Percentiles rank a stretch among this genome's conserved stretches.
Evolutionary conservation across 2,113 vertebrate genomes (phyloP).

Genomic region (Thinocorus orbignyianus): DNA sequence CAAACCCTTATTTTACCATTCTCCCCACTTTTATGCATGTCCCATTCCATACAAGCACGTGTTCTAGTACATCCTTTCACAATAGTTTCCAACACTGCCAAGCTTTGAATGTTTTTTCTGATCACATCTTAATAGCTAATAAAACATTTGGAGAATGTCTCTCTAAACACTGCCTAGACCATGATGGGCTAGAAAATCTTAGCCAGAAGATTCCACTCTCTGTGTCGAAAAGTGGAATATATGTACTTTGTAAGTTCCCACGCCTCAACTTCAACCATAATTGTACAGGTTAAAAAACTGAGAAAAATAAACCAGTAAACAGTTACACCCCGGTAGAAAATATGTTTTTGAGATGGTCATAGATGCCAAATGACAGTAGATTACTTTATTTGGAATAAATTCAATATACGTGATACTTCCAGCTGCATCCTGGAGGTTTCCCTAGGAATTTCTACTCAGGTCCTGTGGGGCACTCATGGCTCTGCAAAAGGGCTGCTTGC

Average conservation of each 20-base stretch:
- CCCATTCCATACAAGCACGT: neutral
- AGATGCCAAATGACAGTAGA: neutral
- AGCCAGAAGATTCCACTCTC: neutral
- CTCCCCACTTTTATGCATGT: neutral
- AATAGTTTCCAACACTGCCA: neutral
- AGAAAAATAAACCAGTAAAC: neutral
- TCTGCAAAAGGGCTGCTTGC: neutral
- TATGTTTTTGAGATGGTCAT: neutral
- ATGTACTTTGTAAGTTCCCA: neutral
- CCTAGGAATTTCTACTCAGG: neutral
- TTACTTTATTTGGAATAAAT: neutral
- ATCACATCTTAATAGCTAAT: neutral
- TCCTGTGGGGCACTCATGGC: neutral
- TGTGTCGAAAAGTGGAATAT: neutral
- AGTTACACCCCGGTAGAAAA: neutral
- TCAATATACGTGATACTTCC: neutral
- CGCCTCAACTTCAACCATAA: neutral
- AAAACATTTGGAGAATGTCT: neutral
- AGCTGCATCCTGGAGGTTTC: neutral
- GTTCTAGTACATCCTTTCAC: neutral
- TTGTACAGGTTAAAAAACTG: neutral
- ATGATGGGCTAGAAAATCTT: neutral
- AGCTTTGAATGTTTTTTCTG: neutral
- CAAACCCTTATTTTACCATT: neutral
- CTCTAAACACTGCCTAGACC: neutral